Base-by-base conservation (phyloP, 2,797 vertebrate genomes). In the Luscinia luscinia region DNA sequence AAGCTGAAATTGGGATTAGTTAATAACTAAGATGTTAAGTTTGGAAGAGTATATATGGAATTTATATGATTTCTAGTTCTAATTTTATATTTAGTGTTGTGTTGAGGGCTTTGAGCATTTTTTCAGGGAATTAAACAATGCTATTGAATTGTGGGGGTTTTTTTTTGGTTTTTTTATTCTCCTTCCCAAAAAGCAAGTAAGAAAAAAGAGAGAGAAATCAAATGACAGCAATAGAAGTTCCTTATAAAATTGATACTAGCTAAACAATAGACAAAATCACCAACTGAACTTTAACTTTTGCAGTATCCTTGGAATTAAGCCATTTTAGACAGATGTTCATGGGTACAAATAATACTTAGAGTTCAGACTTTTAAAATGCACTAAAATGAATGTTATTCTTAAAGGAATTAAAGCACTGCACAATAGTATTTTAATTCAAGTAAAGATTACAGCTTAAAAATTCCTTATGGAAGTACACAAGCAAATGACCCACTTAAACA, bases 311-410 rank as follows among this genome's bases (percentile, higher is more conserved):
- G 89, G 62, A 86, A 54, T 81, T 48, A 88, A 83, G 41, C 55
- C 70, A 93, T 91, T 91, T 94, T 46, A 77, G 62, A 92, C 83
- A 96, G 74, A 92, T 92, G 84, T 75, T 87, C 55, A 70, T n/a
- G 43, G 32, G n/a, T 88, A 92, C 8, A 84, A 54, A 92, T 76
- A 89, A 87, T 70, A 59, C 41, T 76, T 77, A 62, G 32, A 79
- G 49, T 72, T 91, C 67, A 38, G 40, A 55, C 6, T 62, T 96
- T 62, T 86, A 63, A 94, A 94, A 79, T 52, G 32, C 15, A 92
- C 18, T 85, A 49, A 54, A 86, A 88, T 68, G 8, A 28, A 76
- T 64, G 46, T 34, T 90, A 67, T 67, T 91, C 85, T 94, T 74
- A 75, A 93, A 86, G 61, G 45, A 92, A 63, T 57, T 68, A 70